Base-by-base conservation (phyloP, 1,140 invertebrate genomes). In the Asobara japonica region DNA sequence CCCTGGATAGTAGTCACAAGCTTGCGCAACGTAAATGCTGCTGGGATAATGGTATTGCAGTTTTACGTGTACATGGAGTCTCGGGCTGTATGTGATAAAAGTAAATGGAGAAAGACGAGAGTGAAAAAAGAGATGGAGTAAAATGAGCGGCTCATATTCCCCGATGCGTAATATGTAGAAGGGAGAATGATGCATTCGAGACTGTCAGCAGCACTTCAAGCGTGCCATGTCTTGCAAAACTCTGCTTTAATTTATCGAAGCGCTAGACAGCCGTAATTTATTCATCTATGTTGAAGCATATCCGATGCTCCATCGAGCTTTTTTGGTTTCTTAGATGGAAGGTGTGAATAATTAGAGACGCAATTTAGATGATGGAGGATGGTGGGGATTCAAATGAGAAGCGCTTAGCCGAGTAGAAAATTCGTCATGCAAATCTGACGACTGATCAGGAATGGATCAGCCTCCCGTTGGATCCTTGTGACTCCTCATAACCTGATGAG, bases 241-340 rank as follows among this genome's bases (percentile, higher is more conserved):
- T 66, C 33, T 3, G 48, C 6, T 70, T 68, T 51, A 68, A 76
- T 76, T 76, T 71, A 74, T 74, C 30, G 27, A 45, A n/a, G 18
- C 11, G 45, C 48, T n/a, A 22, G 41, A 5, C 10, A n/a, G 20
- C 6, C 36, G 72, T 38, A 68, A 71, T 60, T 76, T 65, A 73
- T 71, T 62, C 36, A n/a, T 30, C 16, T 13, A 27, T 51, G 36
- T 51, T 7, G 22, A 51, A 10, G 6, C n/a, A 2, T 8, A 51
- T 20, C 48, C 7, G 4, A 51, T 18, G 22, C 48, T 18, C 0
- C n/a, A n/a, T n/a, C n/a, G n/a, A n/a, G n/a, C n/a, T n/a, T n/a
- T n/a, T n/a, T n/a, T n/a, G n/a, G n/a, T n/a, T n/a, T n/a, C n/a
- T n/a, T n/a, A n/a, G n/a, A n/a, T n/a, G n/a, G n/a, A n/a, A n/a